Conservation (phyloP, 2,797 vertebrate genomes). For the Etheostoma perlongum region DNA sequence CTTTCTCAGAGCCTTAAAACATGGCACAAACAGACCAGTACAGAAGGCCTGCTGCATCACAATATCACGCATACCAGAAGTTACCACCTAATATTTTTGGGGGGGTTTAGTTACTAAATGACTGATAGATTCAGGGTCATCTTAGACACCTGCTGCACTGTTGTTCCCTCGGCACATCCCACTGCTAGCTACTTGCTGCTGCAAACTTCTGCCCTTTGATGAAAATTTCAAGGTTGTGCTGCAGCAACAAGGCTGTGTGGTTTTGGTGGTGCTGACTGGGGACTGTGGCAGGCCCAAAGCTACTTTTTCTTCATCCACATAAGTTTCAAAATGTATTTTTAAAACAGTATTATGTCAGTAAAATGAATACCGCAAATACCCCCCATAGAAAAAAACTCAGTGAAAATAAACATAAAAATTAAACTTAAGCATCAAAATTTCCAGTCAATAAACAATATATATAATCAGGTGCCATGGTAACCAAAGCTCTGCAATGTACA, state of each 20-base stretch:
- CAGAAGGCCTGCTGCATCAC: not conserved
- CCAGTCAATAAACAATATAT: not conserved
- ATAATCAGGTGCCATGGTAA: conserved; percentile 12
- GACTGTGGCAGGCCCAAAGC: not conserved
- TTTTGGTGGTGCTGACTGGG: not conserved
- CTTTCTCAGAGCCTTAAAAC: not conserved
- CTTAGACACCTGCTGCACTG: not conserved
- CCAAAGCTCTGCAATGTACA: not conserved
- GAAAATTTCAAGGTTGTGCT: conserved; percentile 37
- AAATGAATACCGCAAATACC: not conserved
- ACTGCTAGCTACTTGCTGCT: conserved; percentile 40
- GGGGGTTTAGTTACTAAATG: not conserved
- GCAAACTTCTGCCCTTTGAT: conserved; percentile 41
- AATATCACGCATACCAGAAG: not conserved
- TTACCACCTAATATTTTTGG: not conserved
- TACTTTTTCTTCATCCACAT: not conserved
- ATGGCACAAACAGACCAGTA: not conserved
- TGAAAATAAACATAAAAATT: not conserved
- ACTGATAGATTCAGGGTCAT: not conserved
- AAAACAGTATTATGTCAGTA: not conserved
- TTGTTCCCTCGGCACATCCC: conserved; percentile 6
- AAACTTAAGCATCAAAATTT: conserved; percentile 7
- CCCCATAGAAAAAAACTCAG: not conserved
- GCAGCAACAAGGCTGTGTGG: conserved; percentile 27
- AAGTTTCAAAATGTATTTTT: not conserved